Evolutionary conservation across 2,113 vertebrate genomes (phyloP), one percentile per base, ranked within the genome.

Genomic region (Neotoma lepida): DNA sequence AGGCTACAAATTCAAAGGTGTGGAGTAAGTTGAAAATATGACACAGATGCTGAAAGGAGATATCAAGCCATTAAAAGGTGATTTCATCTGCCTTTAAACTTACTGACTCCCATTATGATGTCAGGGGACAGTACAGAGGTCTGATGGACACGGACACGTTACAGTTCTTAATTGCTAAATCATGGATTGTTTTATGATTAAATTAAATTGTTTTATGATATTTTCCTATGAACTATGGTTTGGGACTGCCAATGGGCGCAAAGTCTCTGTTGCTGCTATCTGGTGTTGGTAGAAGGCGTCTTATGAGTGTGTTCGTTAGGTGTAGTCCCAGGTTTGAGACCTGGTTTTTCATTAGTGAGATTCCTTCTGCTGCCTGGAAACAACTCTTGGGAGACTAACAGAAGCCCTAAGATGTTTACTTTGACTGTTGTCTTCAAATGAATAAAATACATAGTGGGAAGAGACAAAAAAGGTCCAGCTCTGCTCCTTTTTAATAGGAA

Each of bases 341-440:
- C 95, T 94, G 73, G 88, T 94, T 97, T 96, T 90, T 54, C 54
- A 94, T 94, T 74, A 95, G n/a, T 33, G 95, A 93, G 41, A 93
- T 96, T 95, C 94, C 88, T 68, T 77, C 39, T 66, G 66, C 93
- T 93, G 77, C 71, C 96, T 96, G 54, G 87, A 96, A 96, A 92
- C 96, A 96, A 93, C 86, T 91, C 85, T 90, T 35, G 33, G 35
- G 91, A 87, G 88, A 64, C 96, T 96, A 96, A 91, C 71, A 94
- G 88, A 96, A 80, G n/a, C 66, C 96, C 71, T 94, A 82, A 96
- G 88, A 88, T 93, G 68, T 91, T 89, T 89, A 61, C 95, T 95
- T 96, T 96, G 95, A 96, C 89, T 91, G 94, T 96, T 92, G 77
- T 92, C 96, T 96, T 96, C 93, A 97, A 88, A 93, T 86, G 96